Percentiles rank a stretch among this genome's conserved stretches.
These are phyloP conservation scores for Drosophila infuscata DNA, from an alignment of 2,888 invertebrate genomes.

Conservation along the genomic window DNA sequence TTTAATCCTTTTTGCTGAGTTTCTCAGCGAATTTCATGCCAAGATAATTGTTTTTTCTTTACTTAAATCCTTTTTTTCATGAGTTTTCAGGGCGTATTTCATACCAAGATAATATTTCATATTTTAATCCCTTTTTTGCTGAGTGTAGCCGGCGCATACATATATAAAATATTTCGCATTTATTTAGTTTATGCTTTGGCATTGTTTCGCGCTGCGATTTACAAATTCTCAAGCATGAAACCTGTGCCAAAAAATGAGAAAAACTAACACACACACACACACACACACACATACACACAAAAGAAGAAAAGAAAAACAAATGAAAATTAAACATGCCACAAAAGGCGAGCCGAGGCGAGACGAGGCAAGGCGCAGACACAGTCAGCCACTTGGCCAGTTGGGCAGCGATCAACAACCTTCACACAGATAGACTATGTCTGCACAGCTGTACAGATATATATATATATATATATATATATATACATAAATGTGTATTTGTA, in stretches of 20 bases:
- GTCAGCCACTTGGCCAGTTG: conserved; percentile 53
- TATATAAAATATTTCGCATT: conserved; percentile 77
- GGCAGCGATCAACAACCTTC: conserved; percentile 64
- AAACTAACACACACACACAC: neutral
- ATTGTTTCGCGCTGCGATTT: conserved; percentile 80
- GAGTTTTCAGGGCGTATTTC: neutral
- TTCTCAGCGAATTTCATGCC: no score
- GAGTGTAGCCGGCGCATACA: conserved; percentile 1
- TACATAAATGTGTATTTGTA: conserved; percentile 55
- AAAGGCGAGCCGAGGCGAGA: conserved; percentile 16
- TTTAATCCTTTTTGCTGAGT: no score
- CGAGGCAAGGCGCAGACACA: conserved; percentile 35
- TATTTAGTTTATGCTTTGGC: conserved; percentile 79
- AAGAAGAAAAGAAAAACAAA: conserved; percentile 6
- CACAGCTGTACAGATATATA: conserved; percentile 23
- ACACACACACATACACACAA: neutral
- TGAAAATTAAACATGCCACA: conserved; percentile 31
- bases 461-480: neutral
- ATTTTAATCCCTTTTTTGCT: neutral
- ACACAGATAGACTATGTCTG: conserved; percentile 40
- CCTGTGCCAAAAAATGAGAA: conserved; percentile 64
- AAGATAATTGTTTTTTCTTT: no score
- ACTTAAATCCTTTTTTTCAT: neutral
- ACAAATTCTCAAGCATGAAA: conserved; percentile 79
- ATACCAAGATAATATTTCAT: neutral